Percentiles rank a stretch among this genome's conserved stretches.
phyloP scores from a whole-genome alignment of 2,888 invertebrate genomes.

The Acleris emargana region DNA sequence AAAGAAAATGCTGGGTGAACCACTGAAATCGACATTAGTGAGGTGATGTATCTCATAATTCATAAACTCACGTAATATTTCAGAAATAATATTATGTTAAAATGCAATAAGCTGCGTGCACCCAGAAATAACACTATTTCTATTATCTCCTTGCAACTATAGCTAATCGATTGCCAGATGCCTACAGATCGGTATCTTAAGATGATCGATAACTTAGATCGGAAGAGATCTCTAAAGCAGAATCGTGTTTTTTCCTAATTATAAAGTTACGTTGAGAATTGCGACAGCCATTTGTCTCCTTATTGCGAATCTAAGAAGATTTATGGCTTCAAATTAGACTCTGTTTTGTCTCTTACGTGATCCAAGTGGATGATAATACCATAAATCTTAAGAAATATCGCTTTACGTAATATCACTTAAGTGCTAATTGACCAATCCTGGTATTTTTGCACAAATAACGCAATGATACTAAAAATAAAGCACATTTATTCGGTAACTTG shows the following conservation, averaged over 20 bases:
- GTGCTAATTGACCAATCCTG: slow-evolving; percentile 63
- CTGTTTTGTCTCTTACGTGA: slow-evolving; percentile 68
- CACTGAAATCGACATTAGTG: too few relatives aligned
- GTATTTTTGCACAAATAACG: slow-evolving; percentile 42
- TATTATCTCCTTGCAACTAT: slow-evolving; percentile 12
- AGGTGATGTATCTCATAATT: too few relatives aligned
- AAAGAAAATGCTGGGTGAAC: too few relatives aligned
- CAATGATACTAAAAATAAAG: slow-evolving; percentile 34
- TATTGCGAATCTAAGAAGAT: slow-evolving; percentile 70
- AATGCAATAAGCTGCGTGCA: not conserved
- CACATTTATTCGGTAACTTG: slow-evolving; percentile 18
- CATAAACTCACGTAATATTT: not conserved
- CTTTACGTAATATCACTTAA: slow-evolving; percentile 63
- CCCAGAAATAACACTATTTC: not conserved
- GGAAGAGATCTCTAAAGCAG: slow-evolving; percentile 73
- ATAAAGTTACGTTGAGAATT: slow-evolving; percentile 70
- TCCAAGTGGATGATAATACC: slow-evolving; percentile 56
- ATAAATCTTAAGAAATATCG: slow-evolving; percentile 62
- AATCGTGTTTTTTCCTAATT: slow-evolving; percentile 79
- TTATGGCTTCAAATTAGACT: slow-evolving; percentile 69
- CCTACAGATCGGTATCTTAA: slow-evolving; percentile 63
- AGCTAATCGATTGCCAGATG: slow-evolving; percentile 54
- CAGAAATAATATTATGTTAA: not conserved
- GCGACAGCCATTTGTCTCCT: slow-evolving; percentile 71
- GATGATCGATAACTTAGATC: slow-evolving; percentile 72